Evolutionary conservation across 2,797 vertebrate genomes (phyloP).

Genomic region (Bufotes viridis): DNA sequence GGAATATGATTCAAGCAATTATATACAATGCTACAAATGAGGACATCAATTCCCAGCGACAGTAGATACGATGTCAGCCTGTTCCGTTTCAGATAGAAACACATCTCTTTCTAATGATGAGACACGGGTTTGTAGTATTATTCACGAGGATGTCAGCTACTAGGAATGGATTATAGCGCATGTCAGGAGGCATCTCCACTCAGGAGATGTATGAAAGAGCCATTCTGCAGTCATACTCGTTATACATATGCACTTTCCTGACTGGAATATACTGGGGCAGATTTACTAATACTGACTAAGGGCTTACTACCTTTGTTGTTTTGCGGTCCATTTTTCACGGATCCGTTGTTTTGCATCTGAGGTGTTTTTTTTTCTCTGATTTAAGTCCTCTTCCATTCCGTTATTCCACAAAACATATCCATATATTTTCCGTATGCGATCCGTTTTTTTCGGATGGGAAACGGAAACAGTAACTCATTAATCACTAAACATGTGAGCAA

Average conservation of each 20-base stretch:
- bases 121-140: slow-evolving; percentile 47
- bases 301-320: no score
- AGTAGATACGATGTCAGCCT: slow-evolving; percentile 46
- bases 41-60: slow-evolving; percentile 54
- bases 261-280: neutral
- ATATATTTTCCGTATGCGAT: no score
- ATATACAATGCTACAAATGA: slow-evolving; percentile 48
- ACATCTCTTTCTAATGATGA: slow-evolving; percentile 45
- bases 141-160: slow-evolving; percentile 48
- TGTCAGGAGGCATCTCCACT: slow-evolving; percentile 34
- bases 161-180: slow-evolving; percentile 23
- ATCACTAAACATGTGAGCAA: no score
- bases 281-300: no score
- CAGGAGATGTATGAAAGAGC: slow-evolving; percentile 11
- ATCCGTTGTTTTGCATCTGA: no score
- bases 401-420: no score
- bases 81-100: slow-evolving; percentile 50
- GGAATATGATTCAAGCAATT: slow-evolving; percentile 59
- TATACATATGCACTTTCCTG: neutral
- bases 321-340: no score
- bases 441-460: no score
- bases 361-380: no score
- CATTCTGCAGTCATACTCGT: neutral
- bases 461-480: no score
- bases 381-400: no score